Conservation (phyloP, 2,888 invertebrate species). For the Cyclophora albipunctata region DNA sequence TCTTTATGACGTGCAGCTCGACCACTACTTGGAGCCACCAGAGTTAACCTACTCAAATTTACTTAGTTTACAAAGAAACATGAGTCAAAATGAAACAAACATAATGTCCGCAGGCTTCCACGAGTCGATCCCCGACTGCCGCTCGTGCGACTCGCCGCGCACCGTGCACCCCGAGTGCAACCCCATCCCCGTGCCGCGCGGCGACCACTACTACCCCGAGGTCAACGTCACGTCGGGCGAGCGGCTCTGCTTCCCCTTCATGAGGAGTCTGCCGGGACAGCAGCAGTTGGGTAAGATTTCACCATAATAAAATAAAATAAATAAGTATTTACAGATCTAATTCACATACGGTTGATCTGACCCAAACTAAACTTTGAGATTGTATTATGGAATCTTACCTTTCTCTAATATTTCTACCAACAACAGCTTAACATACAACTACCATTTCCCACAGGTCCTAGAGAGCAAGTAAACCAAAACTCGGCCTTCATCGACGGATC, state of each 20-base stretch:
- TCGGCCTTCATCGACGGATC: slow-evolving; percentile 92
- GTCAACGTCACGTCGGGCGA: slow-evolving; percentile 88
- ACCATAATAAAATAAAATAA: neutral
- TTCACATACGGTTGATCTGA: no score
- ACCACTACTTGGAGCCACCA: no score
- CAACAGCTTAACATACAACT: no score
- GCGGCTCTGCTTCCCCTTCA: slow-evolving; percentile 93
- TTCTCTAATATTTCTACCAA: no score
- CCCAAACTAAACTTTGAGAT: no score
- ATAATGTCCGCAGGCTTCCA: slow-evolving; percentile 78
- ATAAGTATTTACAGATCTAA: neutral
- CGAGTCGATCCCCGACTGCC: slow-evolving; percentile 92
- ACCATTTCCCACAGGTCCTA: slow-evolving; percentile 74
- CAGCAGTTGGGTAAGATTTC: slow-evolving; percentile 79
- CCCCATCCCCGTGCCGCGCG: slow-evolving; percentile 91
- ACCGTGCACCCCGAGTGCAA: slow-evolving; percentile 95
- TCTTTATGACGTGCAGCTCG: no score
- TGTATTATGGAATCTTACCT: no score
- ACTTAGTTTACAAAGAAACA: no score
- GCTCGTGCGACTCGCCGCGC: slow-evolving; percentile 89
- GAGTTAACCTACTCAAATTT: no score
- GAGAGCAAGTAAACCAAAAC: slow-evolving; percentile 96
- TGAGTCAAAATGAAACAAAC: no score
- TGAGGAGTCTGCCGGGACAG: slow-evolving; percentile 94
- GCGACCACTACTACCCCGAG: slow-evolving; percentile 93